Percentiles rank a stretch among this genome's conserved stretches.
These are phyloP conservation scores for Phalacrocorax carbo DNA, from an alignment of 2,113 vertebrate genomes.

Conservation along the genomic window DNA sequence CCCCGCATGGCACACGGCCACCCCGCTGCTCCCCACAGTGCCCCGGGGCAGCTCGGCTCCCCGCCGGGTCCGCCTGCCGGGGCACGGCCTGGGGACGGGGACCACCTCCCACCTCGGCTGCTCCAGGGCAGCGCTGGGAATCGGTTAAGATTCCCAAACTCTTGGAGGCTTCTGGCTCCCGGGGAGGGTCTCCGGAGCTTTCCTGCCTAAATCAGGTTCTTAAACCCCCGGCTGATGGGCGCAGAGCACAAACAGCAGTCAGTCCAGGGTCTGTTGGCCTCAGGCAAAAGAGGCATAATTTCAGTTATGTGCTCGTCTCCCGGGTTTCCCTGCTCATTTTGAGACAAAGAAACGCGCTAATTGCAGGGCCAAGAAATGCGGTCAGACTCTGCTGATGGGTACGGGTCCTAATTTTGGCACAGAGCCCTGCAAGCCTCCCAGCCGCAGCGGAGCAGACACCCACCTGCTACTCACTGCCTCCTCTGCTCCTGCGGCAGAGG, in stretches of 20 bases:
- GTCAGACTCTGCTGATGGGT: background rate
- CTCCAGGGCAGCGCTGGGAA: background rate
- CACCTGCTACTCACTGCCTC: background rate
- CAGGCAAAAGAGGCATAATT: background rate
- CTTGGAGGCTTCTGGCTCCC: background rate
- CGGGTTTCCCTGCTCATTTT: background rate
- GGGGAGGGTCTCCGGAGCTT: no score
- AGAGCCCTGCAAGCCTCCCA: background rate
- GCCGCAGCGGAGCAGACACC: background rate
- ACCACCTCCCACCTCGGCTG: background rate
- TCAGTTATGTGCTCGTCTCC: background rate
- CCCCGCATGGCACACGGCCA: background rate
- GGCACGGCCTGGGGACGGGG: background rate
- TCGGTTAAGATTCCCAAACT: background rate
- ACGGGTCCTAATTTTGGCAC: background rate
- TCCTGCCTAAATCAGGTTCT: background rate
- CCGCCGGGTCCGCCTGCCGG: background rate
- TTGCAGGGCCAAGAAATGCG: background rate
- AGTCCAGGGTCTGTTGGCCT: background rate
- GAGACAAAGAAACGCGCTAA: background rate
- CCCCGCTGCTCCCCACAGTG: background rate
- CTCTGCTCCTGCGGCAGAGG: background rate
- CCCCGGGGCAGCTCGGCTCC: background rate
- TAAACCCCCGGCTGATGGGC: background rate
- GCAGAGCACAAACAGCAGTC: background rate